Evolutionary conservation across 2,888 invertebrate genomes (phyloP).

Genomic region (Perdita meconis): DNA sequence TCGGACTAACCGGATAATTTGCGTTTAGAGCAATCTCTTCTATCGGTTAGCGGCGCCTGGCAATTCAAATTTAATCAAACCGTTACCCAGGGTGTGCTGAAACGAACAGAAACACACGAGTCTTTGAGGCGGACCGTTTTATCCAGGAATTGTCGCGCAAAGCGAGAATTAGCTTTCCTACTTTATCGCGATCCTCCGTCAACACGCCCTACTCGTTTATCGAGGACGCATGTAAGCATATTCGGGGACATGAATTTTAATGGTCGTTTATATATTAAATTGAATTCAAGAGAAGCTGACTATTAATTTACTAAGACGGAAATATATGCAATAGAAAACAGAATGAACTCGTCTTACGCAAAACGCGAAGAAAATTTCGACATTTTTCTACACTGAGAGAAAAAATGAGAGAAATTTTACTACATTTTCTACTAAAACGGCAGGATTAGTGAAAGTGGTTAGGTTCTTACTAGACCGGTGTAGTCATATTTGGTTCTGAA

Average conservation of each 20-base stretch:
- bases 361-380: too few species aligned
- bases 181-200: not conserved
- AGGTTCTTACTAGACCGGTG: too few species aligned
- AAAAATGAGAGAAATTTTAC: too few species aligned
- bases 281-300: not conserved
- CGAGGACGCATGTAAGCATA: not conserved
- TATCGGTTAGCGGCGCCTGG: not conserved
- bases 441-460: too few species aligned
- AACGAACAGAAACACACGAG: not conserved
- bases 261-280: not conserved
- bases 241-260: not conserved
- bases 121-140: not conserved
- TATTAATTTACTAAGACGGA: not conserved
- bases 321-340: not conserved
- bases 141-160: not conserved
- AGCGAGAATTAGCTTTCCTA: not conserved
- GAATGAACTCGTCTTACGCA: not conserved
- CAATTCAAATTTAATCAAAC: constrained; percentile 1
- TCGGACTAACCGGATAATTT: constrained; percentile 7
- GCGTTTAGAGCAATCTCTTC: constrained; percentile 15
- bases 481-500: too few species aligned
- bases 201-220: constrained; percentile 2
- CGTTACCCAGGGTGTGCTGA: not conserved
- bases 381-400: too few species aligned
- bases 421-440: too few species aligned